phyloP scores from a whole-genome alignment of 2,113 vertebrate genomes.

The Pleuronectes platessa region DNA sequence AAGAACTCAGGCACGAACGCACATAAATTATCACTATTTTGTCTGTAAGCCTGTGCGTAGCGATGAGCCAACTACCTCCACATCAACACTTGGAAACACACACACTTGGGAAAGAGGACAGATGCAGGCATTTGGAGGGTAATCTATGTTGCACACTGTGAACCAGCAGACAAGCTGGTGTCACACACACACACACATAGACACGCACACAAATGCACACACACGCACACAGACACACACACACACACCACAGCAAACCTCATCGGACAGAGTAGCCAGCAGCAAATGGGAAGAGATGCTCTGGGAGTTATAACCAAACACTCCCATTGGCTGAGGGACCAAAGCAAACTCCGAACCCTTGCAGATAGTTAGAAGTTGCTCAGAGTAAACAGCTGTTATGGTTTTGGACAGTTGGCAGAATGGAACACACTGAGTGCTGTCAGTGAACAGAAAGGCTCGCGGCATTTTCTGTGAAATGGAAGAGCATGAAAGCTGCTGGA shows the following conservation, averaged over 20 bases:
- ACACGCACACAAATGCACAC: background rate
- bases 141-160: constrained; percentile 21
- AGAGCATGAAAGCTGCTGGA: constrained; percentile 10
- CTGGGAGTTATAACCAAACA: constrained; percentile 28
- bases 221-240: background rate
- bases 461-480: constrained; percentile 11
- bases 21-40: constrained; percentile 21
- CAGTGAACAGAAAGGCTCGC: constrained; percentile 12
- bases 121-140: constrained; percentile 29
- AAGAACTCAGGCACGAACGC: constrained; percentile 50
- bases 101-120: constrained; percentile 20
- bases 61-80: constrained; percentile 4
- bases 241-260: background rate
- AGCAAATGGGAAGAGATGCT: constrained; percentile 23
- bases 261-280: constrained; percentile 18
- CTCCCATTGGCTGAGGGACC: constrained; percentile 29
- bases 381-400: constrained; percentile 55
- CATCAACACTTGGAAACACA: constrained; percentile 16
- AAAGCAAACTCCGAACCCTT: constrained; percentile 57
- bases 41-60: constrained; percentile 7
- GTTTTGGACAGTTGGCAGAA: constrained; percentile 44
- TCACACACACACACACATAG: background rate
- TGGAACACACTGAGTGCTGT: background rate
- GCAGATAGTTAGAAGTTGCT: constrained; percentile 43
- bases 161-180: constrained; percentile 22